Evolutionary conservation across 2,888 invertebrate genomes (phyloP).

Genomic region (Syritta pipiens): DNA sequence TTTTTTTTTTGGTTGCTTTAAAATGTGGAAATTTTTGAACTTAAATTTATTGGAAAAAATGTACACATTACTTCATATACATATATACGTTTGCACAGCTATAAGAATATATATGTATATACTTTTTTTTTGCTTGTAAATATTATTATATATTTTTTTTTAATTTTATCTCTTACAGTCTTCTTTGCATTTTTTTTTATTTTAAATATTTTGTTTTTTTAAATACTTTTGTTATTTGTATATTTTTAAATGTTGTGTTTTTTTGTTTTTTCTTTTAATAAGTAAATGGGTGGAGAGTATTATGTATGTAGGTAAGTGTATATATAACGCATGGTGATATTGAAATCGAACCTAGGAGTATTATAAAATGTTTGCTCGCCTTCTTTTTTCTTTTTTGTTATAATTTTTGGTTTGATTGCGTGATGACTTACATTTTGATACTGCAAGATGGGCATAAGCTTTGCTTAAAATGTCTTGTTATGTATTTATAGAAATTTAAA

Average conservation of each 20-base stretch:
- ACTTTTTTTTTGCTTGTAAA: slow-evolving; percentile 49
- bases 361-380: slow-evolving; percentile 23
- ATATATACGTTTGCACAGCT: slow-evolving; percentile 28
- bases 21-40: slow-evolving; percentile 50
- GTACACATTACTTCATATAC: slow-evolving; percentile 35
- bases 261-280: slow-evolving; percentile 14
- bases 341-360: slow-evolving; percentile 24
- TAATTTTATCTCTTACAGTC: slow-evolving; percentile 54
- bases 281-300: slow-evolving; percentile 33
- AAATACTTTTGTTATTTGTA: slow-evolving; percentile 42
- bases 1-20: slow-evolving; percentile 23
- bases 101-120: slow-evolving; percentile 31
- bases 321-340: slow-evolving; percentile 33
- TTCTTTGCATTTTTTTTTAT: slow-evolving; percentile 42
- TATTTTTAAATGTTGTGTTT: slow-evolving; percentile 29
- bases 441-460: slow-evolving; percentile 56
- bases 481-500: slow-evolving; percentile 4
- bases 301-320: slow-evolving; percentile 31
- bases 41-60: slow-evolving; percentile 37
- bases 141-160: slow-evolving; percentile 30
- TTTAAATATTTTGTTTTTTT: slow-evolving; percentile 30
- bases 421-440: slow-evolving; percentile 27
- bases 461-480: slow-evolving; percentile 36
- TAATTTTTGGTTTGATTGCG: slow-evolving; percentile 48
- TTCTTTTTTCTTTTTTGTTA: slow-evolving; percentile 17